Conservation (phyloP, 64 coral and sea anemone species). For the Montipora foliosa region DNA sequence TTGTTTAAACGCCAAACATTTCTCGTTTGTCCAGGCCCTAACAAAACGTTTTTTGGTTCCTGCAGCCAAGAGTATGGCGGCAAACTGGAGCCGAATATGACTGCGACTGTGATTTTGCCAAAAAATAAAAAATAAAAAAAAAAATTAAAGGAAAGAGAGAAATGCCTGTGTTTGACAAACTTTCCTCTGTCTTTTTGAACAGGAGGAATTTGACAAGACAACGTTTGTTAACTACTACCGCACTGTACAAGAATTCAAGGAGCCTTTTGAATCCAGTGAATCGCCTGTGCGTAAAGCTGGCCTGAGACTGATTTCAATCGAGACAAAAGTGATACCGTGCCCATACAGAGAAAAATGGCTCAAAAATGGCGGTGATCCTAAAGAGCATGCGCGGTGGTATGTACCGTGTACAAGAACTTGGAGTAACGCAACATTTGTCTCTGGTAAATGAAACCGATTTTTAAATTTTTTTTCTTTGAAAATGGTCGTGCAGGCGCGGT, state of each 20-base stretch:
- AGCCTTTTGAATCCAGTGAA: slow-evolving; percentile 58
- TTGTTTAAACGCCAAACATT: no score
- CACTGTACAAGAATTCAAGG: slow-evolving; percentile 80
- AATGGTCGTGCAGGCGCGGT: no score
- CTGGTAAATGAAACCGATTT: slow-evolving; percentile 45
- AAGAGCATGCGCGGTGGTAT: slow-evolving; percentile 59
- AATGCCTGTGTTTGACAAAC: neutral
- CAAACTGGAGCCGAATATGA: no score
- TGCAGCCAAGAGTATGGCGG: no score
- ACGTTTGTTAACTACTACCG: slow-evolving; percentile 84
- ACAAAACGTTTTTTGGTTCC: no score
- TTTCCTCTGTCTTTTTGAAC: neutral
- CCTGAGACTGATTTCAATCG: slow-evolving; percentile 74
- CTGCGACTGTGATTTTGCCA: no score
- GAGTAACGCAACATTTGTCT: slow-evolving; percentile 68
- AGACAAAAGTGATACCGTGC: slow-evolving; percentile 70
- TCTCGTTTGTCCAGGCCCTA: no score
- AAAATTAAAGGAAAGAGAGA: no score
- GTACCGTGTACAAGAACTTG: slow-evolving; percentile 44
- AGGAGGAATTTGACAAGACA: slow-evolving; percentile 85
- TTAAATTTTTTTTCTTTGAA: no score
- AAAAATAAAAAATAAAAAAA: no score
- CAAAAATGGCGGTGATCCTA: slow-evolving; percentile 76
- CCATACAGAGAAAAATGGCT: slow-evolving; percentile 80
- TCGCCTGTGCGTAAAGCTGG: slow-evolving; percentile 72